These are phyloP conservation scores for Myotis myotis DNA, from an alignment of 2,797 vertebrate genomes.

Conservation along the genomic window DNA sequence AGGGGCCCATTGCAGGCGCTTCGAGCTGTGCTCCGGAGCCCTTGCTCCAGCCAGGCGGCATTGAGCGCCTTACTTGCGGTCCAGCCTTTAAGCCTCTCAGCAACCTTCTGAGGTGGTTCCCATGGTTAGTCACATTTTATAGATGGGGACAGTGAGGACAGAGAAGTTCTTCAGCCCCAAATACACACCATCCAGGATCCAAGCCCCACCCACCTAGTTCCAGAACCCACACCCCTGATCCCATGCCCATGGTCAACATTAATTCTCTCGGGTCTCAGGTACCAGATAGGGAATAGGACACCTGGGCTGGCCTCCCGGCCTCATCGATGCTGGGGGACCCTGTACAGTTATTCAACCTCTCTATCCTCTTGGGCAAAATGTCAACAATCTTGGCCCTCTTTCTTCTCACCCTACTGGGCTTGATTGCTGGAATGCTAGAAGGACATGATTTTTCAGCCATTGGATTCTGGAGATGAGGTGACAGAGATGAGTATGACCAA, in stretches of 20 bases:
- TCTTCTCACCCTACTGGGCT: not conserved
- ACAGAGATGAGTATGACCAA: not conserved
- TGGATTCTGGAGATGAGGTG: not conserved
- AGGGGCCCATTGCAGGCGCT: rapidly evolving
- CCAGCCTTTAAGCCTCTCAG: rapidly evolving
- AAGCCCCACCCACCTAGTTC: not conserved
- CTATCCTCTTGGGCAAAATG: not conserved
- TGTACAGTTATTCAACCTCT: not conserved
- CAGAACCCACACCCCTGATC: not conserved
- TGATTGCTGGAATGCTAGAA: not conserved
- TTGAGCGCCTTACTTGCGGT: rapidly evolving
- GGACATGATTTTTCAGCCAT: not conserved
- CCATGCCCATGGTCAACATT: rapidly evolving
- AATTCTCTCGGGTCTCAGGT: rapidly evolving
- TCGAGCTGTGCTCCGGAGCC: not conserved
- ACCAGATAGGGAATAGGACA: not conserved
- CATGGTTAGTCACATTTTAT: not conserved
- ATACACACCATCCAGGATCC: not conserved
- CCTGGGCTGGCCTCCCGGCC: not conserved
- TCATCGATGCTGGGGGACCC: not conserved
- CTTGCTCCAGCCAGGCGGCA: rapidly evolving
- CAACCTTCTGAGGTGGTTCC: not conserved
- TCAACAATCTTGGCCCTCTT: not conserved
- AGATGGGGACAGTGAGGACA: not conserved
- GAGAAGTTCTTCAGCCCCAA: not conserved